phyloP scores from a whole-genome alignment of 2,113 vertebrate species.

The Phylloscopus whistleri region DNA sequence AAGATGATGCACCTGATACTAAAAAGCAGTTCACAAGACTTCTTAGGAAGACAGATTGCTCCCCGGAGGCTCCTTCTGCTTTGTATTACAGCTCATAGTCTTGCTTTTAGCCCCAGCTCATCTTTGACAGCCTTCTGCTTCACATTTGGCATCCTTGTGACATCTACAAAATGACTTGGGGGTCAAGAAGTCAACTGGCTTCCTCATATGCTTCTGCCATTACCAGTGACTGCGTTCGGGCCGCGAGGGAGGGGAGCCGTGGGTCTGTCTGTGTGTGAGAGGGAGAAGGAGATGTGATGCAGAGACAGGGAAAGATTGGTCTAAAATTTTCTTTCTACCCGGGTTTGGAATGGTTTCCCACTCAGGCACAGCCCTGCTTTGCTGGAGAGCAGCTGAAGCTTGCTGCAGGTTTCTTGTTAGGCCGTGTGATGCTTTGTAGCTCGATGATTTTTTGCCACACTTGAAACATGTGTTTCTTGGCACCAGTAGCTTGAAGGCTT shows the following conservation, averaged over 20 bases:
- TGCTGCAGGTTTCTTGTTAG: constrained; percentile 61
- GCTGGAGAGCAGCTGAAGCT: not conserved
- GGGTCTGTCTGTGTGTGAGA: not conserved
- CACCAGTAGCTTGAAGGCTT: not conserved
- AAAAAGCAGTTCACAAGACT: constrained; percentile 90
- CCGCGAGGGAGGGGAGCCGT: not conserved
- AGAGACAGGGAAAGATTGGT: constrained; percentile 33
- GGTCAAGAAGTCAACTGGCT: constrained; percentile 77
- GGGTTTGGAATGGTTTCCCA: constrained; percentile 45
- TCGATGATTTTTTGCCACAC: constrained; percentile 11
- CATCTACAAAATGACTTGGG: constrained; percentile 75
- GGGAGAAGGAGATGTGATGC: not conserved
- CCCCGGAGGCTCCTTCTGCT: constrained; percentile 84
- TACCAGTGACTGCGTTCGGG: constrained; percentile 33
- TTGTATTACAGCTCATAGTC: constrained; percentile 78
- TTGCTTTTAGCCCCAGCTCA: constrained; percentile 70
- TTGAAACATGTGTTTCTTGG: constrained; percentile 53
- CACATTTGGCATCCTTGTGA: constrained; percentile 82
- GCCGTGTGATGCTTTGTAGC: constrained; percentile 45
- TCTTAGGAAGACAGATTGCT: constrained; percentile 83
- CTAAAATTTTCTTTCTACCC: constrained; percentile 49
- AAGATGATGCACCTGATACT: constrained; percentile 99
- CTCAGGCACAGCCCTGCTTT: constrained; percentile 54
- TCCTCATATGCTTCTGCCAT: constrained; percentile 83
- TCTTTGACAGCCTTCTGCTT: constrained; percentile 84